Evolutionary conservation across 2,797 vertebrate genomes (phyloP).

Genomic region (Labroides dimidiatus): DNA sequence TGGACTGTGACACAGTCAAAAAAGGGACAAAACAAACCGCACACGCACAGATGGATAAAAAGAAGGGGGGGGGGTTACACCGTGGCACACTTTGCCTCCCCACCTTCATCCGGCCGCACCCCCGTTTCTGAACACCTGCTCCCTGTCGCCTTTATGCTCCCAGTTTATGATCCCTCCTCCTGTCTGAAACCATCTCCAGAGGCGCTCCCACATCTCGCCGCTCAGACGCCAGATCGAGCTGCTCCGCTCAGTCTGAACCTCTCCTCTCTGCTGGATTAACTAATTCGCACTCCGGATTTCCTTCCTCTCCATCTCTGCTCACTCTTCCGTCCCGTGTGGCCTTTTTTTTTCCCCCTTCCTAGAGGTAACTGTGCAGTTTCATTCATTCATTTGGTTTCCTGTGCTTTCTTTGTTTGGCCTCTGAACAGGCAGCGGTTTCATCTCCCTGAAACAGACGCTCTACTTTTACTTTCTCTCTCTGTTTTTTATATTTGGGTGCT

Average conservation of each 20-base stretch:
- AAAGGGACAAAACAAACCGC: neutral
- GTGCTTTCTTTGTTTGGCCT: constrained; percentile 40
- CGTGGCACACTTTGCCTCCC: constrained; percentile 32
- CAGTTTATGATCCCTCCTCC: neutral
- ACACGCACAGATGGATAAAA: constrained; percentile 1
- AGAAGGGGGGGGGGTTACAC: neutral
- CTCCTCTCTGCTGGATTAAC: constrained; percentile 22
- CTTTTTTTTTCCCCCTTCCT: constrained; percentile 1
- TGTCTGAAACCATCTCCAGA: no score
- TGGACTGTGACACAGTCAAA: constrained; percentile 22
- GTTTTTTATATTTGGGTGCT: constrained; percentile 7
- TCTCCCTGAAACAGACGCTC: neutral
- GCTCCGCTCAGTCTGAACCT: no score
- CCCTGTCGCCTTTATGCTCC: constrained; percentile 44
- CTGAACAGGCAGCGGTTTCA: constrained; percentile 24
- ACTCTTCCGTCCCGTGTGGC: constrained; percentile 19
- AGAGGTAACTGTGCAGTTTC: constrained; percentile 60
- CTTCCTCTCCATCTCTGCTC: constrained; percentile 2
- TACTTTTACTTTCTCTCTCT: constrained; percentile 14
- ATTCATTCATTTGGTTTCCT: constrained; percentile 7
- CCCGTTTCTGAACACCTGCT: constrained; percentile 64
- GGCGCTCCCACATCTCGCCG: constrained; percentile 36
- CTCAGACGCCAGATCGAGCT: constrained; percentile 11
- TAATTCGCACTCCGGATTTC: neutral
- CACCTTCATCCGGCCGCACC: constrained; percentile 42